Evolutionary conservation across 2,888 invertebrate species (phyloP).

Genomic region (Andrena flavipes): DNA sequence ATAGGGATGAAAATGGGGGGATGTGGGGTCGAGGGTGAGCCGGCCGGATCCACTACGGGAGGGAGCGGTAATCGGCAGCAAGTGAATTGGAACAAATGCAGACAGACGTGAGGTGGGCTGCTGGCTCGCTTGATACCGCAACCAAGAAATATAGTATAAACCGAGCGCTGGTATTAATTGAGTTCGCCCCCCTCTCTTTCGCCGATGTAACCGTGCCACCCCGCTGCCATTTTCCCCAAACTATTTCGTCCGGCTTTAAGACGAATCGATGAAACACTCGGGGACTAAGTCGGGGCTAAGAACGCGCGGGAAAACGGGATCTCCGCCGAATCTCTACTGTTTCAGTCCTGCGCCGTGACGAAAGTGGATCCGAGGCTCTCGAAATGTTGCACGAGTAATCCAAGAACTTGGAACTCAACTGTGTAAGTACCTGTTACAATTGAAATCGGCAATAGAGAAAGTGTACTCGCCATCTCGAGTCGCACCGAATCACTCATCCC

Average conservation of each 20-base stretch:
- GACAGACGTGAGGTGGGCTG: conserved; percentile 77
- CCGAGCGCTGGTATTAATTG: conserved; percentile 74
- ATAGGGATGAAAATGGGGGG: conserved; percentile 73
- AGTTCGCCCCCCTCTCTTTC: conserved; percentile 68
- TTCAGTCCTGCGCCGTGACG: neutral
- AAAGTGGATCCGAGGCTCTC: too few relatives aligned
- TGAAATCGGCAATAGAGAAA: neutral
- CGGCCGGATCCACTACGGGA: conserved; percentile 59
- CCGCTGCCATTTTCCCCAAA: conserved; percentile 21
- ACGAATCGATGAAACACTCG: conserved; percentile 67
- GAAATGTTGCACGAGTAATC: too few relatives aligned
- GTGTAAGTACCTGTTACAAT: neutral
- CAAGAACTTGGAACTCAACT: too few relatives aligned
- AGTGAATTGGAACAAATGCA: conserved; percentile 82
- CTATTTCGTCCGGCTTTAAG: conserved; percentile 65
- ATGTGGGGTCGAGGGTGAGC: conserved; percentile 65
- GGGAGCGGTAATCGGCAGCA: conserved; percentile 80
- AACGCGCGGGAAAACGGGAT: neutral
- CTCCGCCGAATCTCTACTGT: neutral
- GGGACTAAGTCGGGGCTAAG: conserved; percentile 25
- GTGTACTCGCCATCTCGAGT: neutral
- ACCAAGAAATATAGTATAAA: conserved; percentile 74
- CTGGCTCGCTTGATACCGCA: conserved; percentile 70
- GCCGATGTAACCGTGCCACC: conserved; percentile 39
- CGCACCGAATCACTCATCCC: neutral